phyloP scores from a whole-genome alignment of 2,888 invertebrate genomes.

The Drosophila engyochracea region DNA sequence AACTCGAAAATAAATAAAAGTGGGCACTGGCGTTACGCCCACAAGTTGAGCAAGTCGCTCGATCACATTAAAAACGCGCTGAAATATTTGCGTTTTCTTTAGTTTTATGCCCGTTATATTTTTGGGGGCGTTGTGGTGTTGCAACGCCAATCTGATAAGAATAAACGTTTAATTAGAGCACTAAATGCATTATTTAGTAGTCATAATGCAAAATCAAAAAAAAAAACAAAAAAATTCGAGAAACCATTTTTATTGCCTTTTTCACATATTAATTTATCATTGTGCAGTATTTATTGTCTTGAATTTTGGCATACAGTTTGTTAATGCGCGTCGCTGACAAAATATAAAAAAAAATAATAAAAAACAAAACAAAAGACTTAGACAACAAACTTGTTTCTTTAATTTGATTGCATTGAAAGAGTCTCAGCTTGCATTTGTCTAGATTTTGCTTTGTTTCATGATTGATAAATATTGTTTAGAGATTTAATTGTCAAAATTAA shows the following conservation, averaged over 20 bases:
- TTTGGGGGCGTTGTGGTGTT: constrained; percentile 53
- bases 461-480: neutral
- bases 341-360: constrained; percentile 63
- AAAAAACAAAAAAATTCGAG: too few relatives aligned
- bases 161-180: constrained; percentile 72
- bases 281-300: constrained; percentile 46
- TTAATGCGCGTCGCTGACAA: constrained; percentile 40
- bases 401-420: constrained; percentile 25
- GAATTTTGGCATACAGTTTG: constrained; percentile 29
- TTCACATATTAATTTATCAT: constrained; percentile 67
- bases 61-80: constrained; percentile 42
- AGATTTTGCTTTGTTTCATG: constrained; percentile 25
- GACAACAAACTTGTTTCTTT: constrained; percentile 71
- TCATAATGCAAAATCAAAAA: neutral
- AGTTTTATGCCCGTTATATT: constrained; percentile 14
- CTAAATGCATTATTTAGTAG: constrained; percentile 54
- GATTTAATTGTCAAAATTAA: neutral
- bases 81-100: constrained; percentile 48
- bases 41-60: constrained; percentile 63
- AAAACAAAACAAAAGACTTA: constrained; percentile 77
- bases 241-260: constrained; percentile 44
- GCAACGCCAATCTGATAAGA: constrained; percentile 67
- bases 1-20: constrained; percentile 34
- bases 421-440: constrained; percentile 2
- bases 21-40: constrained; percentile 55